Conservation (phyloP, 2,888 invertebrate species). For the Drosophila tanythrix region DNA sequence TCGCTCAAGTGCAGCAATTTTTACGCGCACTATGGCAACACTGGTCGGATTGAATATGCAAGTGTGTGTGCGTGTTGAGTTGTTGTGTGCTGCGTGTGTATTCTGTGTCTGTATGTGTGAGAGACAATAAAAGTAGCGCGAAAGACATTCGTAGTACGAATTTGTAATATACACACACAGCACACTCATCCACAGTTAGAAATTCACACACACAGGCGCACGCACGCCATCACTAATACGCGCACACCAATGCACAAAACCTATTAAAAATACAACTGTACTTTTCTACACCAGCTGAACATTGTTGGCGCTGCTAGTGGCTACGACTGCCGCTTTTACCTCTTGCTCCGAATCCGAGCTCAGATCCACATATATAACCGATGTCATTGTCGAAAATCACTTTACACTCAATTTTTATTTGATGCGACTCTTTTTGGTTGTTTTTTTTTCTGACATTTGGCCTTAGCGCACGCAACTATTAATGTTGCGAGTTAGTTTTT, state of each 20-base stretch:
- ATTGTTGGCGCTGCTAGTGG: slow-evolving; percentile 24
- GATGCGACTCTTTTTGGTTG: slow-evolving; percentile 39
- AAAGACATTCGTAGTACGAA: slow-evolving; percentile 58
- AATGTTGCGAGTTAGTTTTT: slow-evolving; percentile 64
- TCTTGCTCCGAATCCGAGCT: slow-evolving; percentile 84
- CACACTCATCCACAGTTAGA: slow-evolving; percentile 34
- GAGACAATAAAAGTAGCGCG: slow-evolving; percentile 68
- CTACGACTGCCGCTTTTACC: slow-evolving; percentile 73
- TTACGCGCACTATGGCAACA: slow-evolving; percentile 54
- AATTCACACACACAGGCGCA: slow-evolving; percentile 27
- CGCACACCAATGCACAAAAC: slow-evolving; percentile 53
- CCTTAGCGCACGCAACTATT: slow-evolving; percentile 40
- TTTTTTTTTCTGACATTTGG: slow-evolving; percentile 59
- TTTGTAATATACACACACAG: slow-evolving; percentile 50
- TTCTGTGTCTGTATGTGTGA: slow-evolving; percentile 31
- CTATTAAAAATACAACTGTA: slow-evolving; percentile 73
- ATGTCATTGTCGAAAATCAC: slow-evolving; percentile 70
- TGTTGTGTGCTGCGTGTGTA: slow-evolving; percentile 12
- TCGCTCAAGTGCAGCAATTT: slow-evolving; percentile 55
- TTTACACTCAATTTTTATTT: slow-evolving; percentile 43
- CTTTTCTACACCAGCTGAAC: slow-evolving; percentile 64
- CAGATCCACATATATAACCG: slow-evolving; percentile 84
- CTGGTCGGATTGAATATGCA: slow-evolving; percentile 29
- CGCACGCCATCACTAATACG: slow-evolving; percentile 46
- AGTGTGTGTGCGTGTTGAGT: slow-evolving; percentile 31